Conservation (phyloP, 1,140 invertebrate genomes). For the Calliopsis andreniformis region DNA sequence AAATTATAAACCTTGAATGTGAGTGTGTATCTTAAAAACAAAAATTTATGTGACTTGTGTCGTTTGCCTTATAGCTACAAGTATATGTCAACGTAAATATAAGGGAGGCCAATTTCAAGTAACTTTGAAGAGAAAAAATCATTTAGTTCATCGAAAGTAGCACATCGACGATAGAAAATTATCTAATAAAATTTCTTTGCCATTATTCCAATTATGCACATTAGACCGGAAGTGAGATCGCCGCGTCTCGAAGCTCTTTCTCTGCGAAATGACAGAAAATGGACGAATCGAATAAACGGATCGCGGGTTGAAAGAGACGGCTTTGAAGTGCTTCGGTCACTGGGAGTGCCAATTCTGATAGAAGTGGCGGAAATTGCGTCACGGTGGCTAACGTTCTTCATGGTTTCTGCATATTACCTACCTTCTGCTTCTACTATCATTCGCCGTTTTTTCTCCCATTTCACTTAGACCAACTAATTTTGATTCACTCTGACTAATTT, state of each 20-base stretch:
- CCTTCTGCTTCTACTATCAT: background rate
- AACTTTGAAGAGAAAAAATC: too few species aligned
- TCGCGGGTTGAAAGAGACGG: conserved; percentile 5
- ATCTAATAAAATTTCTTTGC: too few species aligned
- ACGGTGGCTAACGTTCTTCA: conserved; percentile 61
- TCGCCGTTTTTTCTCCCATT: background rate
- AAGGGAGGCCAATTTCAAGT: too few species aligned
- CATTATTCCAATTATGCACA: conserved; percentile 4
- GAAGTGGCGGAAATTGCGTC: conserved; percentile 71
- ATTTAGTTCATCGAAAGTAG: too few species aligned
- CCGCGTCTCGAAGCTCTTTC: background rate
- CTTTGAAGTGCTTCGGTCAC: conserved; percentile 43
- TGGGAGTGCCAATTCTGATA: conserved; percentile 68
- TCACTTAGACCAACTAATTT: background rate
- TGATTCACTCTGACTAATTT: background rate
- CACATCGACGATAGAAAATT: too few species aligned
- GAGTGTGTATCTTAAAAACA: too few species aligned
- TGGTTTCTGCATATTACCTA: conserved; percentile 59
- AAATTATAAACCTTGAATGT: too few species aligned
- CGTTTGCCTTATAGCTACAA: too few species aligned
- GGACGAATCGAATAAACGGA: conserved; percentile 45
- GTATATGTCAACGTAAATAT: too few species aligned
- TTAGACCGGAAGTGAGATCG: background rate
- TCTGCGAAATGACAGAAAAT: conserved; percentile 27
- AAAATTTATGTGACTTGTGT: background rate